These are phyloP conservation scores for Pseudomyrmex cubaensis DNA, from an alignment of 1,140 invertebrate species.

Conservation along the genomic window DNA sequence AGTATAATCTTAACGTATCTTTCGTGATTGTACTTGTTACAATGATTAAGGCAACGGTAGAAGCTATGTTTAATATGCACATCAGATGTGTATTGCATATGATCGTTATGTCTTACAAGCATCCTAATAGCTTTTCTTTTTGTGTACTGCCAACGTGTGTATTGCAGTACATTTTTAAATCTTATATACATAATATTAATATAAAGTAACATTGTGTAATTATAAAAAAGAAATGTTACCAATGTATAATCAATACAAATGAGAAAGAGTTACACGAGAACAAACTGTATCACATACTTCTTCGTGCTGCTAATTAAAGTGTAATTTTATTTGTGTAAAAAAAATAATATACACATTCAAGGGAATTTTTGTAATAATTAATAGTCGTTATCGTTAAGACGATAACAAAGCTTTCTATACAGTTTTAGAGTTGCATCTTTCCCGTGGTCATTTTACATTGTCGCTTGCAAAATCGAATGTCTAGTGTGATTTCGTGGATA, in stretches of 20 bases:
- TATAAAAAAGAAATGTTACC: slow-evolving; percentile 11
- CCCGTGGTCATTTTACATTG: neutral
- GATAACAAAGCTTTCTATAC: neutral
- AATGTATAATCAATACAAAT: neutral
- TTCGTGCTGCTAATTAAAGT: neutral
- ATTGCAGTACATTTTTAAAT: slow-evolving; percentile 21
- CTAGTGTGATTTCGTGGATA: no score
- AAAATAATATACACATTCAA: slow-evolving; percentile 3
- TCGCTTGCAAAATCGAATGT: slow-evolving; percentile 5
- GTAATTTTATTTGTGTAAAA: slow-evolving; percentile 15
- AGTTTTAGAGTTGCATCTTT: slow-evolving; percentile 13
- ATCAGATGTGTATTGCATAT: slow-evolving; percentile 37
- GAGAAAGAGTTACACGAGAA: neutral
- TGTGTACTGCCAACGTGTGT: slow-evolving; percentile 13
- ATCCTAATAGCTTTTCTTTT: slow-evolving; percentile 20
- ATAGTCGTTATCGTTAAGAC: neutral
- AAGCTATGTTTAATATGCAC: slow-evolving; percentile 58
- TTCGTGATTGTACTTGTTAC: slow-evolving; percentile 65
- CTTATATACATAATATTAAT: neutral
- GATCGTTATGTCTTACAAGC: slow-evolving; percentile 40
- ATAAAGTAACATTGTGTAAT: slow-evolving; percentile 28
- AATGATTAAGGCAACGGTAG: slow-evolving; percentile 64
- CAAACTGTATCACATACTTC: slow-evolving; percentile 20
- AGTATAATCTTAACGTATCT: slow-evolving; percentile 64
- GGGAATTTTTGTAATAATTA: slow-evolving; percentile 25